These are phyloP conservation scores for Micropoecilia bifurca DNA, from an alignment of 2,797 vertebrate genomes.

Conservation along the genomic window DNA sequence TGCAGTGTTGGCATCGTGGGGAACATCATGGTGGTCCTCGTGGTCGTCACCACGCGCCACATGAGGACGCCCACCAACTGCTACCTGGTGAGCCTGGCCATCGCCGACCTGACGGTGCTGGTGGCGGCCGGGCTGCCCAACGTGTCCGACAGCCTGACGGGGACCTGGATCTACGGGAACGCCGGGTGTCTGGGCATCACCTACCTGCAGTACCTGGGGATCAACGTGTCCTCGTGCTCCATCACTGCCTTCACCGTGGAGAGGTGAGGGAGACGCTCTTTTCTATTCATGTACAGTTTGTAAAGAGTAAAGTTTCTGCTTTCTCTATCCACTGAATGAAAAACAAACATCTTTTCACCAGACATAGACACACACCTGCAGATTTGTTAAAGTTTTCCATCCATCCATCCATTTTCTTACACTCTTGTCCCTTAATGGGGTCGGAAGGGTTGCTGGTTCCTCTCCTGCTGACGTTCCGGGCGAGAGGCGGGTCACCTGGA, in stretches of 20 bases:
- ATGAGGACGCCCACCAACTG: slow-evolving; percentile 88
- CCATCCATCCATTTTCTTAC: no score
- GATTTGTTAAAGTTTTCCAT: no score
- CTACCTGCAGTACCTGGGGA: slow-evolving; percentile 88
- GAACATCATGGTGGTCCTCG: slow-evolving; percentile 86
- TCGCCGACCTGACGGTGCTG: slow-evolving; percentile 85
- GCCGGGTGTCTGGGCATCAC: slow-evolving; percentile 84
- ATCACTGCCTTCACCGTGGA: slow-evolving; percentile 87
- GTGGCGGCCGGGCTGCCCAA: slow-evolving; percentile 85
- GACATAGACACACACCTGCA: no score
- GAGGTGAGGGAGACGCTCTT: slow-evolving; percentile 69
- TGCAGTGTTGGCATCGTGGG: slow-evolving; percentile 84
- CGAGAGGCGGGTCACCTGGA: no score
- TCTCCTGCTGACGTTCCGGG: no score
- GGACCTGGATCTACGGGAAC: slow-evolving; percentile 84
- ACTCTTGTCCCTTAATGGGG: no score
- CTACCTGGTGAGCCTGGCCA: slow-evolving; percentile 86
- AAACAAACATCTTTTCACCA: no score
- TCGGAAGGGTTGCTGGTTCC: no score
- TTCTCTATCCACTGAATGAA: no score
- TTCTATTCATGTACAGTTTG: neutral
- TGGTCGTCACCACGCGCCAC: slow-evolving; percentile 83
- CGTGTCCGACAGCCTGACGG: slow-evolving; percentile 83
- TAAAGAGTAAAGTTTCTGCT: no score
- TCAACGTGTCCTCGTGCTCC: slow-evolving; percentile 87